phyloP scores from a whole-genome alignment of 2,113 vertebrate species.

The Erpornis zantholeuca region DNA sequence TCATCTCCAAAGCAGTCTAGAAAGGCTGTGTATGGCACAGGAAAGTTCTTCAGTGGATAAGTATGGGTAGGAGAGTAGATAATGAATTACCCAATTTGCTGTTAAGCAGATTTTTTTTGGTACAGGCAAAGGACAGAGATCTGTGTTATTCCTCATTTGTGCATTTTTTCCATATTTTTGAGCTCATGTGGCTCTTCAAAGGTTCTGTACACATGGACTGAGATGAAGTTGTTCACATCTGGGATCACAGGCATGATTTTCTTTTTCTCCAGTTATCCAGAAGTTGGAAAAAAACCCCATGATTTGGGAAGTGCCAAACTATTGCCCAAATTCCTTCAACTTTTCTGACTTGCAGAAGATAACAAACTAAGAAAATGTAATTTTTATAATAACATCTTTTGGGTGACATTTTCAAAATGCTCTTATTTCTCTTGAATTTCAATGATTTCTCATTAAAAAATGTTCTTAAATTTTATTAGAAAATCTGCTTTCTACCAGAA shows the following conservation, averaged over 20 bases:
- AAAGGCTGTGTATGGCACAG: background rate
- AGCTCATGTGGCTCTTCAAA: background rate
- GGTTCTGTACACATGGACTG: background rate
- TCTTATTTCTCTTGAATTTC: background rate
- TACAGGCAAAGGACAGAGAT: background rate
- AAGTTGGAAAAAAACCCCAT: fast-evolving
- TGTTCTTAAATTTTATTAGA: background rate
- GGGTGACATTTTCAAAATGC: background rate
- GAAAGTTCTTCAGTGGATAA: background rate
- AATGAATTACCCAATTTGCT: background rate
- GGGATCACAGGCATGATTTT: background rate
- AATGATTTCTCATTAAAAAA: background rate
- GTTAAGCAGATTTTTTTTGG: background rate
- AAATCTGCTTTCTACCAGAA: background rate
- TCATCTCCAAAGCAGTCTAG: background rate
- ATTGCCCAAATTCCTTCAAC: background rate
- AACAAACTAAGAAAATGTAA: background rate
- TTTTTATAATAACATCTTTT: background rate
- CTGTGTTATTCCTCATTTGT: background rate
- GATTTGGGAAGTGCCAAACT: background rate
- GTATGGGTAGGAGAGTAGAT: background rate
- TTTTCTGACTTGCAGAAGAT: background rate
- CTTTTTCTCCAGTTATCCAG: background rate
- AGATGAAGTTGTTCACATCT: background rate
- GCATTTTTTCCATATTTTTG: background rate